Conservation (phyloP, 2,888 invertebrate genomes). For the Eurytoma californica region DNA sequence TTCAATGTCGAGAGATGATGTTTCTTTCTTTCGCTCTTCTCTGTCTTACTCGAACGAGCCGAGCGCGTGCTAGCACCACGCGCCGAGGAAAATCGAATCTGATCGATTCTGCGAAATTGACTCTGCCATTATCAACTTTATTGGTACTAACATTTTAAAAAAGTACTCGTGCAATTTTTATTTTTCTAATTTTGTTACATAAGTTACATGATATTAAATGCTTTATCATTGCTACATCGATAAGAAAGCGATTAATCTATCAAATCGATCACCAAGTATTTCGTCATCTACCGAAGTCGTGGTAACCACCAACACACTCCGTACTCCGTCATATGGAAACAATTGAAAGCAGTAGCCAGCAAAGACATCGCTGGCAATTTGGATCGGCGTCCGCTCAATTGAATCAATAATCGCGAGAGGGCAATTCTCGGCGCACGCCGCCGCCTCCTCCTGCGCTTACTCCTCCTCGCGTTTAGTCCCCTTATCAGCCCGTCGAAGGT, state of each 20-base stretch:
- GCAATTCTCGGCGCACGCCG: constrained; percentile 34
- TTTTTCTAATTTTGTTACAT: too few species aligned
- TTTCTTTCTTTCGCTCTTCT: constrained; percentile 65
- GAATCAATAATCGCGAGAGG: constrained; percentile 52
- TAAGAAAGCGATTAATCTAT: too few species aligned
- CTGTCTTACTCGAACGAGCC: constrained; percentile 31
- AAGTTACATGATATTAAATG: too few species aligned
- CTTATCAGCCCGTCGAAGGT: not conserved
- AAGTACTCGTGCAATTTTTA: too few species aligned
- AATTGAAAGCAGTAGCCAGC: constrained; percentile 49
- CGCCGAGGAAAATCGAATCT: constrained; percentile 23
- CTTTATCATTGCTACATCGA: too few species aligned
- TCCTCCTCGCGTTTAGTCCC: constrained; percentile 31
- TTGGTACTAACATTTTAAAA: too few species aligned
- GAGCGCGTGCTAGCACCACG: not conserved
- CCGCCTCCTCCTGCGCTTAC: not conserved
- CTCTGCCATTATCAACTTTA: not conserved
- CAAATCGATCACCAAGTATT: not conserved
- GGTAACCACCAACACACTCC: too few species aligned
- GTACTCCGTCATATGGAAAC: constrained; percentile 32
- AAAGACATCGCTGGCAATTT: constrained; percentile 48
- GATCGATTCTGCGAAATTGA: constrained; percentile 3
- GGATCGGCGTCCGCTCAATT: constrained; percentile 54
- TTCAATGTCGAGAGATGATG: constrained; percentile 72
- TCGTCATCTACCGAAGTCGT: not conserved